These are phyloP conservation scores for Lasioglossum calceatum DNA, from an alignment of 2,888 invertebrate species.

Conservation along the genomic window DNA sequence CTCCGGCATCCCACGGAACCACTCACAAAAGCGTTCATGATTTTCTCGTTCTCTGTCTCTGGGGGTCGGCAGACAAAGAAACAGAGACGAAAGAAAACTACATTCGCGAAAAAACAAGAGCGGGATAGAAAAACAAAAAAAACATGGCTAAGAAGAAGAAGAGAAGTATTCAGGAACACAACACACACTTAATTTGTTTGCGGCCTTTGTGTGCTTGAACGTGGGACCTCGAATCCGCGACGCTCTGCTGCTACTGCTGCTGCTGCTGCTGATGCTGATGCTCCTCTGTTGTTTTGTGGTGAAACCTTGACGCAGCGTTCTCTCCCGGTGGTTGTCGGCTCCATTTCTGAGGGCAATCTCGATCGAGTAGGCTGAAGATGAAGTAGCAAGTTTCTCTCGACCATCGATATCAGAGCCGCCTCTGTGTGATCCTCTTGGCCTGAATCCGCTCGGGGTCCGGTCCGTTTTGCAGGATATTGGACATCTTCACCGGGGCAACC, in stretches of 20 bases:
- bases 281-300: slow-evolving; percentile 3
- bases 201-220: slow-evolving; percentile 15
- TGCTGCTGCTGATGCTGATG: not conserved
- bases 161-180: slow-evolving; percentile 9
- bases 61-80: slow-evolving; percentile 17
- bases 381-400: not conserved
- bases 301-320: slow-evolving; percentile 21
- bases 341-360: not conserved
- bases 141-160: not conserved
- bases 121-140: not conserved
- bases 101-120: not conserved
- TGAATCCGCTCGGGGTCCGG: not conserved
- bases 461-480: not conserved
- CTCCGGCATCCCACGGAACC: slow-evolving; percentile 31
- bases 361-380: not conserved
- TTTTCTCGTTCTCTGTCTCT: slow-evolving; percentile 29
- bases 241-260: not conserved
- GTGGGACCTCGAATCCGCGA: slow-evolving; percentile 24
- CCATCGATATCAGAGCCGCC: not conserved
- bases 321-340: slow-evolving; percentile 4
- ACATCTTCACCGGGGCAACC: not conserved
- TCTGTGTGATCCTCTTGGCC: not conserved
- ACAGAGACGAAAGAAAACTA: not conserved
- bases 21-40: slow-evolving; percentile 44
- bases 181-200: slow-evolving; percentile 20